Evolutionary conservation across 2,797 vertebrate genomes (phyloP).

Genomic region (Etheostoma nigrum): DNA sequence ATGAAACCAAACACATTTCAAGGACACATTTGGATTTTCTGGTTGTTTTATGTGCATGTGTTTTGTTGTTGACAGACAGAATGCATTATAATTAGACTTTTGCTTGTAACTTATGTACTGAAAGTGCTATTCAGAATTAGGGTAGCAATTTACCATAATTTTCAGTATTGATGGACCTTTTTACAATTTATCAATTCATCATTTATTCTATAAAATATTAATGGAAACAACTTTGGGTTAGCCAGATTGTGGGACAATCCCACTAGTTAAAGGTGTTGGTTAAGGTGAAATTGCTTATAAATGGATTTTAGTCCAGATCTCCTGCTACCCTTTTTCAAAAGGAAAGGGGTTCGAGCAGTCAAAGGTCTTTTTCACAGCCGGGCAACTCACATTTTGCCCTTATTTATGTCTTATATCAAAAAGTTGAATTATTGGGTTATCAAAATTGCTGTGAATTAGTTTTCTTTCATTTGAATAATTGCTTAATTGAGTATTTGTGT

Average conservation of each 20-base stretch:
- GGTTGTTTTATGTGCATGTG: constrained; percentile 26
- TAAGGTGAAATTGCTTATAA: not conserved
- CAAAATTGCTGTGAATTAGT: too few species aligned
- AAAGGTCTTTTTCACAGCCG: not conserved
- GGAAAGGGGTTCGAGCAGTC: not conserved
- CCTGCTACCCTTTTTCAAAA: not conserved
- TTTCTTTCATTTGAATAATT: not conserved
- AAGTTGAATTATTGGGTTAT: not conserved
- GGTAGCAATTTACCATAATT: not conserved
- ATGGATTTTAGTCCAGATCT: not conserved
- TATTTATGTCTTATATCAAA: too few species aligned
- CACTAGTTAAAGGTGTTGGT: not conserved
- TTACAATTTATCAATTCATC: not conserved
- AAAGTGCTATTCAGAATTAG: not conserved
- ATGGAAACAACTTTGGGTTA: not conserved
- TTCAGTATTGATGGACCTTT: not conserved
- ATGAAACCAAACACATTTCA: constrained; percentile 30
- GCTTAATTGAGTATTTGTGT: not conserved
- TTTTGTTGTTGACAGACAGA: constrained; percentile 13
- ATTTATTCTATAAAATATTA: not conserved
- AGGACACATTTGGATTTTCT: constrained; percentile 17
- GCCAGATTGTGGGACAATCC: not conserved
- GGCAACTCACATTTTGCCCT: not conserved
- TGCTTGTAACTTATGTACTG: not conserved
- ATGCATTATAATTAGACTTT: constrained; percentile 10